Conservation (phyloP, 2,888 invertebrate species). For the Ophioninae sp. region DNA sequence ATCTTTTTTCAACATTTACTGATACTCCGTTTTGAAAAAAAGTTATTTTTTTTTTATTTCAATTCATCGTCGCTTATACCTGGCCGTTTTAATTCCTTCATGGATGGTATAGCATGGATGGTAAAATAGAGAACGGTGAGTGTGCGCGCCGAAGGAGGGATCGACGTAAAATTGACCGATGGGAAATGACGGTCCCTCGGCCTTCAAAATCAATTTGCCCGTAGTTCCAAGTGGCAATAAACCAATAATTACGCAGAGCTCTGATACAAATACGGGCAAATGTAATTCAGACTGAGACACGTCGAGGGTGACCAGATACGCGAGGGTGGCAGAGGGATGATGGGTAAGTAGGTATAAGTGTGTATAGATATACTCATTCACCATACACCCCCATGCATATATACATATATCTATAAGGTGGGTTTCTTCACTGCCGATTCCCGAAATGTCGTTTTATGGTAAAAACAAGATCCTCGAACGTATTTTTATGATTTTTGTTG, state of each 20-base stretch:
- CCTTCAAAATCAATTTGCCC: constrained; percentile 69
- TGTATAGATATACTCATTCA: neutral
- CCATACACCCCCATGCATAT: neutral
- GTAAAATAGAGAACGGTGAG: constrained; percentile 35
- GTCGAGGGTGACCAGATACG: neutral
- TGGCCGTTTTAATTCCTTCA: neutral
- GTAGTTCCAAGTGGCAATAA: constrained; percentile 69
- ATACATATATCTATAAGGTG: constrained; percentile 9
- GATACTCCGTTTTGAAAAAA: constrained; percentile 5
- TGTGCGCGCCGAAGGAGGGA: neutral
- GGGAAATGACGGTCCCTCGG: constrained; percentile 45
- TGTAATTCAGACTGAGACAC: constrained; percentile 73
- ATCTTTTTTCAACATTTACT: neutral
- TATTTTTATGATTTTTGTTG: constrained; percentile 76
- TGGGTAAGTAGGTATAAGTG: constrained; percentile 10
- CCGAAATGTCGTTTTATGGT: constrained; percentile 67
- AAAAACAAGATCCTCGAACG: constrained; percentile 71
- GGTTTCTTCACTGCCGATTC: constrained; percentile 40
- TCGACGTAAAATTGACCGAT: constrained; percentile 42
- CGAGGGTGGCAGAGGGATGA: constrained; percentile 9
- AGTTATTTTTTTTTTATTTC: neutral
- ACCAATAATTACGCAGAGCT: constrained; percentile 74
- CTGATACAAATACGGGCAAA: constrained; percentile 76
- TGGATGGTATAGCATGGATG: constrained; percentile 1
- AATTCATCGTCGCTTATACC: neutral